A percentile compares a stretch with the other conserved stretches of the same genome.
Evolutionary conservation across 2,797 vertebrate species (phyloP).

Genomic region (Erethizon dorsatum): DNA sequence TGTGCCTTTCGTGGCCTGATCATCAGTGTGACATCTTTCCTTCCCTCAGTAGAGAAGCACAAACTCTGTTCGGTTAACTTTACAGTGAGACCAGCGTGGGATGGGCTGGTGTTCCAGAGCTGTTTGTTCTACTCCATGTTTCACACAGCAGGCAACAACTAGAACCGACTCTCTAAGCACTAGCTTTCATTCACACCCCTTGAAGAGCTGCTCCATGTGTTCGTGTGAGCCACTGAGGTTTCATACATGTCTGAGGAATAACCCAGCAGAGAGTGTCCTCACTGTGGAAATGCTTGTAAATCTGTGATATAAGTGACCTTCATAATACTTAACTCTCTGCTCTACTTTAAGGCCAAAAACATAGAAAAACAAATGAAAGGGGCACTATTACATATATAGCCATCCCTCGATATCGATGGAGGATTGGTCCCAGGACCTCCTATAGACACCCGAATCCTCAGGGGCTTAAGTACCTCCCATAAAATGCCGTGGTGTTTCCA

Average conservation of each 20-base stretch:
- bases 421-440: background rate
- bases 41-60: conserved; percentile 20
- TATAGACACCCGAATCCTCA: background rate
- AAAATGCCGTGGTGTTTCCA: background rate
- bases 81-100: background rate
- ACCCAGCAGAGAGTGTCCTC: background rate
- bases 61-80: conserved; percentile 30
- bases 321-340: background rate
- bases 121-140: background rate
- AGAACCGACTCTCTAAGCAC: background rate
- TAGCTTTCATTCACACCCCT: background rate
- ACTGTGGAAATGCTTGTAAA: background rate
- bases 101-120: background rate
- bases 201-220: background rate
- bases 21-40: background rate
- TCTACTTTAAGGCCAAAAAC: background rate
- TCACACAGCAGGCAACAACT: background rate
- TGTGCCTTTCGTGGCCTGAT: background rate
- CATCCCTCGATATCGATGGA: background rate
- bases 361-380: background rate
- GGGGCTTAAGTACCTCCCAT: background rate
- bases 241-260: background rate
- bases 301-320: background rate
- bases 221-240: background rate
- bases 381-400: background rate